These are phyloP conservation scores for Plestiodon gilberti DNA, from an alignment of 2,113 vertebrate genomes.

Conservation along the genomic window DNA sequence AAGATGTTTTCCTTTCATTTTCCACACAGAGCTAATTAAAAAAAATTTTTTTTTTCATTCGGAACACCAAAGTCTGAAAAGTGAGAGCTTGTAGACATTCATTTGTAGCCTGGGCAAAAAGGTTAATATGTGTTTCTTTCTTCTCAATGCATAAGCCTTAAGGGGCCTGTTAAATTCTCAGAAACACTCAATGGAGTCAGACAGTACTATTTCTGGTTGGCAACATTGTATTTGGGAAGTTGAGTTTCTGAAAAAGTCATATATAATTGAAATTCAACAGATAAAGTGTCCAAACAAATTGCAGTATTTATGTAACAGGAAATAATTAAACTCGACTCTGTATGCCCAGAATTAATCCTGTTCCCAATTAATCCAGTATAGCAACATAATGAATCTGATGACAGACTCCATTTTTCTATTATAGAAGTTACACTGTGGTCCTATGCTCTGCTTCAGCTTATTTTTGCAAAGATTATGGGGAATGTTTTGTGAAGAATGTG, in stretches of 20 bases:
- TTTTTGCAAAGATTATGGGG: not conserved
- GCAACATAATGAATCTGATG: not conserved
- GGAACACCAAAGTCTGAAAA: not conserved
- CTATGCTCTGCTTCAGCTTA: not conserved
- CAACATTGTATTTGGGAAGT: conserved; percentile 39
- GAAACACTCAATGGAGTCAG: not conserved
- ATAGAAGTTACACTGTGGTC: not conserved
- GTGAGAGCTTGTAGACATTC: not conserved
- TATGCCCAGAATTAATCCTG: not conserved
- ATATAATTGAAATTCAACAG: conserved; percentile 60
- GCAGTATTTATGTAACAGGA: conserved; percentile 11
- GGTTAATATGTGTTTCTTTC: not conserved
- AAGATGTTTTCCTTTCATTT: conserved; percentile 36
- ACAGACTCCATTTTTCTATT: not conserved
- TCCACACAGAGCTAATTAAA: conserved; percentile 1
- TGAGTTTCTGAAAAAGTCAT: conserved; percentile 64
- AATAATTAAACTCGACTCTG: conserved; percentile 2
- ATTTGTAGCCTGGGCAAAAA: conserved; percentile 21
- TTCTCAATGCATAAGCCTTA: conserved; percentile 36
- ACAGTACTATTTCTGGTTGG: conserved; percentile 44
- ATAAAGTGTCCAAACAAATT: conserved; percentile 44
- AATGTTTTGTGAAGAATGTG: not conserved
- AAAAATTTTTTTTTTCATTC: not conserved
- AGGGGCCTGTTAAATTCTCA: conserved; percentile 44
- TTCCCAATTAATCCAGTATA: not conserved